These are phyloP conservation scores for Metallyticus violacea DNA, from an alignment of 2,888 invertebrate genomes.

Conservation along the genomic window DNA sequence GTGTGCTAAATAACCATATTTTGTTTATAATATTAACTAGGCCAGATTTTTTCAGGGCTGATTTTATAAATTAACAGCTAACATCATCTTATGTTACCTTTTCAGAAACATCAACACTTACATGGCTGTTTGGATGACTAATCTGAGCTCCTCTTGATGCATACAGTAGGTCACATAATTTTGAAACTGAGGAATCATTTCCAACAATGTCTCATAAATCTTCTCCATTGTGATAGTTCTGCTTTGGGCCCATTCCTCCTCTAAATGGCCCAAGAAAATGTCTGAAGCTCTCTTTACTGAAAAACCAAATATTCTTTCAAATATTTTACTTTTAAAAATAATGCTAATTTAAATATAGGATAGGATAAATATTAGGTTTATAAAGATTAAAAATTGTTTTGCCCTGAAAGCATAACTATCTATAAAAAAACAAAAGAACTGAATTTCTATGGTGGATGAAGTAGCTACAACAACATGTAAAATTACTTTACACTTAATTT, in stretches of 20 bases:
- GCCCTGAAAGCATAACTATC: too few relatives aligned
- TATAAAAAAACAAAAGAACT: too few relatives aligned
- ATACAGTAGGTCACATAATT: conserved; percentile 10
- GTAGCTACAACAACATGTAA: too few relatives aligned
- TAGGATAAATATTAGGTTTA: neutral
- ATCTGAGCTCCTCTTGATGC: neutral
- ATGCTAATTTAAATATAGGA: neutral
- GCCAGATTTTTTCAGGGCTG: too few relatives aligned
- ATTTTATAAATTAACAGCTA: too few relatives aligned
- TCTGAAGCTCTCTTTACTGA: conserved; percentile 19
- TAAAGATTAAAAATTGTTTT: neutral
- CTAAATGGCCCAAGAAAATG: neutral
- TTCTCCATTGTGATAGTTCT: neutral
- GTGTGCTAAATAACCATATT: too few relatives aligned
- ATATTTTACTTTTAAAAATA: too few relatives aligned
- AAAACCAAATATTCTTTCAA: neutral
- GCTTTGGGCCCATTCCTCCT: neutral
- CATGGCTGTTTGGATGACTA: neutral
- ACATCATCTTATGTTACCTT: too few relatives aligned
- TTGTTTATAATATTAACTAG: too few relatives aligned
- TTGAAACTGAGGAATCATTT: neutral
- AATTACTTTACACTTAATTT: too few relatives aligned
- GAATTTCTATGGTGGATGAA: too few relatives aligned
- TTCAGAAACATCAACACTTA: neutral
- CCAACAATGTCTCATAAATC: neutral